phyloP scores from a whole-genome alignment of 2,888 invertebrate genomes.

The Psylliodes chrysocephalus region DNA sequence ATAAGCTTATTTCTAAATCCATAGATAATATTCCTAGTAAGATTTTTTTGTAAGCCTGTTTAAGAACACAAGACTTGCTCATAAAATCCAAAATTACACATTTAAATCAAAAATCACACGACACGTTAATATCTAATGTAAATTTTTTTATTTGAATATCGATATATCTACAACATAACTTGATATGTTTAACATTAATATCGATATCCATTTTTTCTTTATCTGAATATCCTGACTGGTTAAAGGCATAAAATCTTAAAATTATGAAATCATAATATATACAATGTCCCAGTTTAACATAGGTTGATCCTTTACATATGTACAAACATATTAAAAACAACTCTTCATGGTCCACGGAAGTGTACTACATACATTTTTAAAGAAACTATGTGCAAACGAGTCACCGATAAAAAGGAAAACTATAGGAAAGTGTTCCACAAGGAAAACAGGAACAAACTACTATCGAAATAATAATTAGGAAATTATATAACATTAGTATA shows the following conservation, averaged over 20 bases:
- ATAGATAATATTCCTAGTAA: constrained; percentile 1
- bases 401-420: too few species aligned
- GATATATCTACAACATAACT: constrained; percentile 10
- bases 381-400: too few species aligned
- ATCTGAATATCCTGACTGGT: constrained; percentile 10
- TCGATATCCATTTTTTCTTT: constrained; percentile 14
- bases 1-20: not conserved
- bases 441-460: too few species aligned
- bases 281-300: constrained; percentile 9
- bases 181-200: constrained; percentile 19
- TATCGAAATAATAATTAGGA: too few species aligned
- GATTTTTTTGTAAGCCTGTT: not conserved
- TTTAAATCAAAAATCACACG: constrained; percentile 16
- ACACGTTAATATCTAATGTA: constrained; percentile 15
- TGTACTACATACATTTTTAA: too few species aligned
- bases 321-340: too few species aligned
- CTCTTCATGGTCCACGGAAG: too few species aligned
- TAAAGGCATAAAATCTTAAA: constrained; percentile 15
- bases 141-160: constrained; percentile 14
- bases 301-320: not conserved
- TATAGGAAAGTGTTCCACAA: too few species aligned
- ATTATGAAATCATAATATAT: constrained; percentile 3
- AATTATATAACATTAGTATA: too few species aligned
- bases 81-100: constrained; percentile 12
- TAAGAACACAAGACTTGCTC: constrained; percentile 7